Conservation (phyloP, 92 coral and sea anemone species). For the Umimayanthus chanpuru region DNA sequence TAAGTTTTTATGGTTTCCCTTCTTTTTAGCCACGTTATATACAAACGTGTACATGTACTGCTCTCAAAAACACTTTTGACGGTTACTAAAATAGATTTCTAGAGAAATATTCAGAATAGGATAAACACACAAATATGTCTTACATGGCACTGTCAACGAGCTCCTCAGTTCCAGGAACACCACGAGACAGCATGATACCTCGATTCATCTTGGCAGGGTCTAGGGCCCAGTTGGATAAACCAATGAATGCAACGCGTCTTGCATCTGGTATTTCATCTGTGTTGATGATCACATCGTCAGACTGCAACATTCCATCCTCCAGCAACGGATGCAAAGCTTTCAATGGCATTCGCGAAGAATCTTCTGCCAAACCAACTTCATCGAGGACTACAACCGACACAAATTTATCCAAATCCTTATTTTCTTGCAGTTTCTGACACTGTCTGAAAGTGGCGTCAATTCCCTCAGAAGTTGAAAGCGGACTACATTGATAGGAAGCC, state of each 20-base stretch:
- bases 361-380: conserved; percentile 89
- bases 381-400: conserved; percentile 91
- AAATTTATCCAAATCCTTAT: conserved; percentile 67
- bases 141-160: conserved; percentile 77
- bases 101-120: background rate
- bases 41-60: background rate
- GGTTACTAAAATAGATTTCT: background rate
- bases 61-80: background rate
- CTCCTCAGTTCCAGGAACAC: conserved; percentile 67
- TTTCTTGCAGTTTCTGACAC: conserved; percentile 73
- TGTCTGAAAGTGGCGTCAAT: conserved; percentile 85
- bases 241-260: conserved; percentile 79
- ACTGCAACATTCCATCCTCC: conserved; percentile 79
- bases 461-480: conserved; percentile 89
- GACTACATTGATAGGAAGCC: conserved; percentile 84
- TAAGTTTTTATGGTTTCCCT: background rate
- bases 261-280: conserved; percentile 70
- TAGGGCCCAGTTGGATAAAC: conserved; percentile 89
- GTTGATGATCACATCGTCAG: conserved; percentile 75
- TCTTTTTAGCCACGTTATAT: background rate
- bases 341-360: conserved; percentile 84
- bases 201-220: conserved; percentile 91
- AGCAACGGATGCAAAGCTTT: conserved; percentile 81
- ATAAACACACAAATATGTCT: conserved; percentile 1
- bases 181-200: conserved; percentile 81